Evolutionary conservation across 2,888 invertebrate genomes (phyloP).

Genomic region (Apeira syringaria): DNA sequence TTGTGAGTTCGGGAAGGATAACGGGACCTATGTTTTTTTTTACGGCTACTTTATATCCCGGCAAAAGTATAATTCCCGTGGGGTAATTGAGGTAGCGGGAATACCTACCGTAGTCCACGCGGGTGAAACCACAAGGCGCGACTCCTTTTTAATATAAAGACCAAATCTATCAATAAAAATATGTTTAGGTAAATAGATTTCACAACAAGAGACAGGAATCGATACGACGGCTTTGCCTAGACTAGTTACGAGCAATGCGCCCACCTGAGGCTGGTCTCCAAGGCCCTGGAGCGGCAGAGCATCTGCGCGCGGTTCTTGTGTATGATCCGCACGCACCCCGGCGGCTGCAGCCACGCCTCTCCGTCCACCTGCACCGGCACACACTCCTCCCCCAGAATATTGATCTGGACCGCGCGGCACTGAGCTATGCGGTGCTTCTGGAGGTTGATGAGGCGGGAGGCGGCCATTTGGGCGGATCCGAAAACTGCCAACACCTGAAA

Average conservation of each 20-base stretch:
- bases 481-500: constrained; percentile 93
- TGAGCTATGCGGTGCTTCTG: constrained; percentile 99
- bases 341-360: constrained; percentile 98
- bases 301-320: constrained; percentile 99
- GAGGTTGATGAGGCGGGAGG: constrained; percentile 95
- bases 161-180: no score
- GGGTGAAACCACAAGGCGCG: no score
- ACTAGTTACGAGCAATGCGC: not conserved
- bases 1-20: no score
- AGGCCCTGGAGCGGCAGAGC: constrained; percentile 94
- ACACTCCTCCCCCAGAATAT: constrained; percentile 95
- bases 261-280: constrained; percentile 93
- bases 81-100: no score
- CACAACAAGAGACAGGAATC: no score
- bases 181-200: no score
- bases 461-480: constrained; percentile 98
- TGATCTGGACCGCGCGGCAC: constrained; percentile 97
- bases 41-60: no score
- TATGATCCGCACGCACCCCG: constrained; percentile 97
- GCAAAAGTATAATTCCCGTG: no score
- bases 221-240: no score
- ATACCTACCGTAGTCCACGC: no score
- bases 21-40: no score
- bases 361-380: constrained; percentile 97
- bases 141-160: no score